Conservation (phyloP, 2,113 vertebrate genomes). For the Camelus bactrianus region DNA sequence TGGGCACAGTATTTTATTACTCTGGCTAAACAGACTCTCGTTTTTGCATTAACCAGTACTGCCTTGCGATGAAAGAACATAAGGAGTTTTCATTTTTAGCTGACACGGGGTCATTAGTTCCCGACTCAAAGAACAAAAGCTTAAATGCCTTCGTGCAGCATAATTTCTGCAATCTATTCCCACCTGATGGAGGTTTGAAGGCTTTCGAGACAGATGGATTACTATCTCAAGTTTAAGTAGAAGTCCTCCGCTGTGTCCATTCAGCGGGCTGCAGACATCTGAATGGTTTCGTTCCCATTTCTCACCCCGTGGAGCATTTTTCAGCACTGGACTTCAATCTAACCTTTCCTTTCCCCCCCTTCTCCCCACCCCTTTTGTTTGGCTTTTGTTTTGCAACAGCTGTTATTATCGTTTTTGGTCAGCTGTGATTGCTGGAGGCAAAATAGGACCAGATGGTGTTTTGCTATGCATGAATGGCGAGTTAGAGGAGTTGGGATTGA, state of each 20-base stretch:
- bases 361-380: conserved; percentile 92
- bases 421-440: conserved; percentile 99
- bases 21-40: conserved; percentile 81
- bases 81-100: conserved; percentile 88
- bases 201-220: conserved; percentile 87
- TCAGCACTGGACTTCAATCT: conserved; percentile 94
- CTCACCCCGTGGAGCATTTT: conserved; percentile 91
- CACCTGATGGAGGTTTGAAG: conserved; percentile 89
- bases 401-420: conserved; percentile 99
- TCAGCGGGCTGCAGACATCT: conserved; percentile 86
- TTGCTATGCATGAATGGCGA: conserved; percentile 99
- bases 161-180: conserved; percentile 88
- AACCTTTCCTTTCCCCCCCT: conserved; percentile 93
- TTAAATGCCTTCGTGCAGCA: conserved; percentile 86
- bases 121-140: conserved; percentile 84
- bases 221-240: conserved; percentile 91
- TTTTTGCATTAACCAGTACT: conserved; percentile 86
- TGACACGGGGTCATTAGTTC: conserved; percentile 88
- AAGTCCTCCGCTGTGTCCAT: conserved; percentile 84
- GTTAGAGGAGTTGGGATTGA: conserved; percentile 98
- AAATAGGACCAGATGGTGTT: conserved; percentile 99
- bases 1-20: conserved; percentile 82
- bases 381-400: conserved; percentile 99
- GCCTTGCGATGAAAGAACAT: conserved; percentile 84
- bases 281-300: conserved; percentile 90